Base-by-base conservation (phyloP, 2,888 invertebrate species). In the Zhuqinia jingwanae region DNA sequence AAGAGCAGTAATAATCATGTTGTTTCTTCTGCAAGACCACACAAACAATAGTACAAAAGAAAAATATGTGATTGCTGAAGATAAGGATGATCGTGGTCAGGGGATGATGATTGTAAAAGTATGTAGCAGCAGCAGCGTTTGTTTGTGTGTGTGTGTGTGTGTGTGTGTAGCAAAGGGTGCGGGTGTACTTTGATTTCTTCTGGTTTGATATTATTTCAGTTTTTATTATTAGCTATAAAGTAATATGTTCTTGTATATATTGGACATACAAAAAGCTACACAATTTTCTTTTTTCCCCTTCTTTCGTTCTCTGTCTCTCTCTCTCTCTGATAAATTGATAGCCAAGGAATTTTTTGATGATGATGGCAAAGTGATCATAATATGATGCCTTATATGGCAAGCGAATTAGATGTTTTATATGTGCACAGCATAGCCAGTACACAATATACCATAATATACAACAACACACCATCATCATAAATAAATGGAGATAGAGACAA, bases 301-400 rank as follows among this genome's bases (percentile, higher is more conserved):
- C 45, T 6, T 70, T 70, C 60, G 11, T 60, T 25, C 13, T 47
- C 50, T 15, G 8, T 47, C 50, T 50, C 30, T 73, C n/a, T 25
- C 17, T 73, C 73, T 50, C 13, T 22, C 36, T 17, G 68, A 68
- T 47, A 73, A 36, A 36, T n/a, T 73, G 50, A 73, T 73, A 50
- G 15, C 47, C 42, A 20, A 3, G 73, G 73, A 73, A 73, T 73
- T 73, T 47, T 47, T 17, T 73, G 50, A 25, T 73, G 73, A 73
- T 73, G 17, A 73, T 25, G n/a, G n/a, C 15, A 50, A 50, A 1
- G 8, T 50, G n/a, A 73, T 50, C 8, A 50, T 50, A 50, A 50
- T 50, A 27, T 30, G 50, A 50, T 73, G 25, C n/a, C 36, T 36
- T 36, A 36, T 36, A 6, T 27, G 17, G 73, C 15, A 50, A 50